These are phyloP conservation scores for Reticulitermes lucifugus DNA, from an alignment of 2,888 invertebrate genomes.

Conservation along the genomic window DNA sequence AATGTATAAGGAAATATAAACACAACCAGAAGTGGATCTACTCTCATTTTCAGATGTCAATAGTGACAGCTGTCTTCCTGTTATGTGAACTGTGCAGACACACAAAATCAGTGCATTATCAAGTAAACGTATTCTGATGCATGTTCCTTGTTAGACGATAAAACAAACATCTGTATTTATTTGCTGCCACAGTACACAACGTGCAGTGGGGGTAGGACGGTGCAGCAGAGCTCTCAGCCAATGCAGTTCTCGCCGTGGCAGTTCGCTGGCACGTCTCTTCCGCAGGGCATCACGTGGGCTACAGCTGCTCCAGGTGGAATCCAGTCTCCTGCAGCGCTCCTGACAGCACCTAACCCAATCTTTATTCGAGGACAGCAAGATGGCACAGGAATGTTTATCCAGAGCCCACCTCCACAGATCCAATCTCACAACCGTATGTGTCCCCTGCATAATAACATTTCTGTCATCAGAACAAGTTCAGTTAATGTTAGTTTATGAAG, in stretches of 20 bases:
- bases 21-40: too few relatives aligned
- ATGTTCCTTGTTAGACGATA: too few relatives aligned
- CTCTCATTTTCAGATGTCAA: too few relatives aligned
- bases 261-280: conserved; percentile 74
- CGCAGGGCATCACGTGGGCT: conserved; percentile 80
- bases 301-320: conserved; percentile 60
- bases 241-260: conserved; percentile 89
- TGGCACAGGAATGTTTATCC: conserved; percentile 79
- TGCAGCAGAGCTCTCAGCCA: conserved; percentile 57
- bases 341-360: conserved; percentile 79
- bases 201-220: conserved; percentile 57
- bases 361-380: conserved; percentile 87
- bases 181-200: conserved; percentile 61
- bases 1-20: too few relatives aligned
- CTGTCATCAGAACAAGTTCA: too few relatives aligned
- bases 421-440: conserved; percentile 74
- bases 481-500: too few relatives aligned
- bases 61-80: too few relatives aligned
- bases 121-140: too few relatives aligned
- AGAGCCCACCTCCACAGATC: conserved; percentile 78
- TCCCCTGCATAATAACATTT: too few relatives aligned
- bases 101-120: too few relatives aligned
- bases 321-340: conserved; percentile 73
- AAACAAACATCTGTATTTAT: neutral
- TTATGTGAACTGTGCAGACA: too few relatives aligned